Base-by-base conservation (phyloP, 1,140 invertebrate genomes). In the Drosophila sp. region DNA sequence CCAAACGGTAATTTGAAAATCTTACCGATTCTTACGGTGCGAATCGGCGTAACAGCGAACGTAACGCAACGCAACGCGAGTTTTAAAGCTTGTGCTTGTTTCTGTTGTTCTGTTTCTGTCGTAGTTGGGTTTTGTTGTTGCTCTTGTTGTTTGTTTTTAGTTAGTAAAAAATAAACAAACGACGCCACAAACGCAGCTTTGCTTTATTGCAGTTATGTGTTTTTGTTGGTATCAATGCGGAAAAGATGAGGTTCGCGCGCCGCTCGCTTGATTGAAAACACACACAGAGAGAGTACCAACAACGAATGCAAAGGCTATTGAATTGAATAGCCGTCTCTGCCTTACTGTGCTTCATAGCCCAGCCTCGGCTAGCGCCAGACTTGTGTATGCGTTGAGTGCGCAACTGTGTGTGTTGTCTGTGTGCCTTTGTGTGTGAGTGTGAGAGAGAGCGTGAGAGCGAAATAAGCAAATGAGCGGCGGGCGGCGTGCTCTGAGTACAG, bases 301-400 rank as follows among this genome's bases (percentile, higher is more conserved):
- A 91, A 91, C 90, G 90, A 91, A 91, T 91, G 90, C 81, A 86
- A 90, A 91, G 89, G 87, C 89, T 90, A 90, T 90, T 90, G 84
- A 91, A 91, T 91, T 91, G 81, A 91, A 91, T 89, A 78, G 87
- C 86, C 76, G 86, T 82, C 80, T 90, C 80, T 90, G 86, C 78
- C 79, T 78, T 84, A 67, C 80, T 84, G 70, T 87, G 80, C 81
- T 86, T 86, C 86, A 72, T 72, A 66, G 48, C 72, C 73, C 74
- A 89, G 72, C 56, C 71, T 74, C n/a, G 74, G 69, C 71, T 77
- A 77, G 66, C 70, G 69, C 63, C 72, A 80, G 73, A 84, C 77
- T 80, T 89, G 65, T 62, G 41, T 81, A 78, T 80, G 78, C 72
- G 83, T 81, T 73, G 70, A 63, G 50, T 89, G 86, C 77, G 78